phyloP scores from a whole-genome alignment of 2,113 vertebrate species.

The Pygoscelis adeliae region DNA sequence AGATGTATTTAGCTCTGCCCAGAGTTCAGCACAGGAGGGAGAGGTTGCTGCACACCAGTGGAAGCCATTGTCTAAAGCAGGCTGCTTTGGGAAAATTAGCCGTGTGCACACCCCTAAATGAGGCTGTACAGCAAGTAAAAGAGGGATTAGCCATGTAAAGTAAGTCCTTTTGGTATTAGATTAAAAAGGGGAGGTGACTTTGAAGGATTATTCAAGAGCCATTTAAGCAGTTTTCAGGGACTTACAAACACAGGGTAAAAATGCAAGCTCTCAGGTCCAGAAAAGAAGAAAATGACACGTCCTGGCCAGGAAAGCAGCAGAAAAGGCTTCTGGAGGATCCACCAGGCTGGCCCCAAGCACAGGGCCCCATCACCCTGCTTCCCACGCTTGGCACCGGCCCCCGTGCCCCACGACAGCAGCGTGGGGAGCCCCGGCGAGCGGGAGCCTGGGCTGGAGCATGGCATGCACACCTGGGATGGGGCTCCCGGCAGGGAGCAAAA shows the following conservation, averaged over 20 bases:
- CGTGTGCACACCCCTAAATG: background rate
- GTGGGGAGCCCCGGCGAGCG: background rate
- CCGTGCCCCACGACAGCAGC: background rate
- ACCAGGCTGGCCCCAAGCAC: background rate
- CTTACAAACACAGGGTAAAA: background rate
- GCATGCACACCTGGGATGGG: background rate
- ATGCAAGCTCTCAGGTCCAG: background rate
- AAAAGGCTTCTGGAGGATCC: background rate
- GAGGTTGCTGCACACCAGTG: background rate
- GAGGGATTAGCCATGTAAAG: conserved; percentile 40
- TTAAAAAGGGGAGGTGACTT: conserved; percentile 61
- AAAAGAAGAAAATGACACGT: background rate
- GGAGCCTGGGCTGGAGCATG: background rate
- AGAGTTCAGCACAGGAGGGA: background rate
- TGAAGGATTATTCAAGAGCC: conserved; percentile 50
- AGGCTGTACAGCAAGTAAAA: background rate
- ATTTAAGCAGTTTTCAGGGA: conserved; percentile 40
- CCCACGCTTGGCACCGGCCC: background rate
- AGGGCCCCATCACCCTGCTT: background rate
- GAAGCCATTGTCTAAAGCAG: conserved; percentile 44
- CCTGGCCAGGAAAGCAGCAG: background rate
- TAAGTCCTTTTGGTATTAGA: conserved; percentile 33
- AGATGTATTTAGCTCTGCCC: background rate
- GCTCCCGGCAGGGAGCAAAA: background rate
- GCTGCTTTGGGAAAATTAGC: conserved; percentile 42